phyloP scores from a whole-genome alignment of 2,888 invertebrate genomes.

The Trilocha varians region DNA sequence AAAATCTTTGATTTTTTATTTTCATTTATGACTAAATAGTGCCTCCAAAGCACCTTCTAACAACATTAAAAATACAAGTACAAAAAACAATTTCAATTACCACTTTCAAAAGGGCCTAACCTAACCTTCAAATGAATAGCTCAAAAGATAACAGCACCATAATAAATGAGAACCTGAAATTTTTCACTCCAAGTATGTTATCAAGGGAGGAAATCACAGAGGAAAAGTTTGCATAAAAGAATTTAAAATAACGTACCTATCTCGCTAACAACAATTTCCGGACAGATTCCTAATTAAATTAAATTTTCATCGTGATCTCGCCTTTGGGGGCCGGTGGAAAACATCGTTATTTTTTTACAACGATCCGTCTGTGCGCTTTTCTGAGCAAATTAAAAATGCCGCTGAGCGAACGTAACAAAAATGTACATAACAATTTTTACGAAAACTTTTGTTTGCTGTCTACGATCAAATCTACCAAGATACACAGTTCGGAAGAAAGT shows the following conservation, averaged over 20 bases:
- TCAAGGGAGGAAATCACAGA: too few relatives aligned
- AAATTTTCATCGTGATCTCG: constrained; percentile 37
- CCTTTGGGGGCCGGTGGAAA: constrained; percentile 18
- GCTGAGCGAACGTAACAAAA: constrained; percentile 3
- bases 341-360: constrained; percentile 12
- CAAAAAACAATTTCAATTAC: too few relatives aligned
- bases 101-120: too few relatives aligned
- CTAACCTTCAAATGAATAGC: too few relatives aligned
- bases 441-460: background rate
- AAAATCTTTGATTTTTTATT: too few relatives aligned
- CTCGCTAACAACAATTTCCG: constrained; percentile 25
- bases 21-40: too few relatives aligned
- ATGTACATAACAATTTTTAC: constrained; percentile 4
- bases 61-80: too few relatives aligned
- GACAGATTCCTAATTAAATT: constrained; percentile 40
- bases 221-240: constrained; percentile 4
- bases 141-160: too few relatives aligned
- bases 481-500: too few relatives aligned
- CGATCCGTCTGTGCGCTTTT: constrained; percentile 8
- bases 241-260: constrained; percentile 20
- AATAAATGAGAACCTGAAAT: too few relatives aligned
- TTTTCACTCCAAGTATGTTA: background rate
- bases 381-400: constrained; percentile 18
- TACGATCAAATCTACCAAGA: too few relatives aligned
- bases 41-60: too few relatives aligned